Conservation (phyloP, 2,888 invertebrate species). For the Aphelenchoides bicaudatus region DNA sequence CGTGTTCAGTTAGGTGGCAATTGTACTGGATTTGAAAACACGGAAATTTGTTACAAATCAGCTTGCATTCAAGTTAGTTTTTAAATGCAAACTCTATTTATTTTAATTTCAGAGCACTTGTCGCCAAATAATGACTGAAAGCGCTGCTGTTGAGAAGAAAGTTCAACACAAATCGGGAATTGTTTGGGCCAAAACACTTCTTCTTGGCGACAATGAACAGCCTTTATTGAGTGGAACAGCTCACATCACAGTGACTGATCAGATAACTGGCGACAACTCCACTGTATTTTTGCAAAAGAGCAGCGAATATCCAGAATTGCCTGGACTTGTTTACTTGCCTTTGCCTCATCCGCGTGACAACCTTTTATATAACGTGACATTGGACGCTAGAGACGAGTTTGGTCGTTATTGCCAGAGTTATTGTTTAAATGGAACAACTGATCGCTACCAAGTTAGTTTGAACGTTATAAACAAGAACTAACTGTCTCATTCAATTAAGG, state of each 20-base stretch:
- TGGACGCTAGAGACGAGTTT: slow-evolving; percentile 52
- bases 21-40: slow-evolving; percentile 54
- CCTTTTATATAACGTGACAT: slow-evolving; percentile 35
- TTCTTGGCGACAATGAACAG: slow-evolving; percentile 39
- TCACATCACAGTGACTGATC: slow-evolving; percentile 34
- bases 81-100: not conserved
- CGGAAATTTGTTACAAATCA: slow-evolving; percentile 54
- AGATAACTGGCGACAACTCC: slow-evolving; percentile 23
- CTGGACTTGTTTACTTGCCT: slow-evolving; percentile 53
- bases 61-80: slow-evolving; percentile 43
- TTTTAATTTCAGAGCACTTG: slow-evolving; percentile 34
- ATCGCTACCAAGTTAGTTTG: slow-evolving; percentile 47
- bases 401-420: slow-evolving; percentile 58
- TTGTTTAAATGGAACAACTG: slow-evolving; percentile 50
- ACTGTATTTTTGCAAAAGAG: slow-evolving; percentile 33
- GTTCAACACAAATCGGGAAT: slow-evolving; percentile 34
- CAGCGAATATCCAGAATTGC: slow-evolving; percentile 41
- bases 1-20: slow-evolving; percentile 52
- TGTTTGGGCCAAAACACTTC: slow-evolving; percentile 55
- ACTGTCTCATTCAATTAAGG: slow-evolving; percentile 32
- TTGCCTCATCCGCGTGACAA: slow-evolving; percentile 49
- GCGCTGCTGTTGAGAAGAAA: slow-evolving; percentile 31
- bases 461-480: not conserved
- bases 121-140: slow-evolving; percentile 38
- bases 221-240: slow-evolving; percentile 38